A percentile compares a stretch with the other conserved stretches of the same genome.
Evolutionary conservation across 2,888 invertebrate species (phyloP).

Genomic region (Eucera pruinosa): DNA sequence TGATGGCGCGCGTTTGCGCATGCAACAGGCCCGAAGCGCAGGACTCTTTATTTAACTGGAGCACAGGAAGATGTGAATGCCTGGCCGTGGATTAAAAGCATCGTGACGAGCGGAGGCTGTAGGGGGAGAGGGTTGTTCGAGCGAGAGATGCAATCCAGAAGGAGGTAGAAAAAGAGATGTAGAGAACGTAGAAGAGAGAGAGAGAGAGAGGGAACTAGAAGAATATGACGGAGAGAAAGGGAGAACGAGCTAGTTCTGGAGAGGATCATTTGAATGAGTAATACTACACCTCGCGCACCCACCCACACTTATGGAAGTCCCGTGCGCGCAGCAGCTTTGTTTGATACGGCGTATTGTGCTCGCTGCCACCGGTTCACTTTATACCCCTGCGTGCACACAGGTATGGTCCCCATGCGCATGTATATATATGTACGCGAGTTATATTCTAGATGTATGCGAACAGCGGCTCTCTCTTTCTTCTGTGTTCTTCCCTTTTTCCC

Average conservation of each 20-base stretch:
- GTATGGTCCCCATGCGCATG: constrained; percentile 65
- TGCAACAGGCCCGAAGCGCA: constrained; percentile 71
- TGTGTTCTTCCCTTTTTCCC: constrained; percentile 26
- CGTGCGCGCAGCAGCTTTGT: constrained; percentile 82
- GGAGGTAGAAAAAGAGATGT: neutral
- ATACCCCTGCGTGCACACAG: constrained; percentile 73
- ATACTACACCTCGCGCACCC: constrained; percentile 84
- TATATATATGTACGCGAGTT: constrained; percentile 52
- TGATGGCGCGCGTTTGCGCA: constrained; percentile 50
- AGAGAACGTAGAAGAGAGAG: constrained; percentile 12
- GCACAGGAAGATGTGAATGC: constrained; percentile 81
- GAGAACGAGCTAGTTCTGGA: constrained; percentile 64
- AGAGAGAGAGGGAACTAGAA: constrained; percentile 35
- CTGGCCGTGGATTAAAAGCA: constrained; percentile 81
- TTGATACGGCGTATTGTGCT: constrained; percentile 83
- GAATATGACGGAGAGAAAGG: constrained; percentile 40
- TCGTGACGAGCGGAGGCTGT: constrained; percentile 61
- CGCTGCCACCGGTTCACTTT: constrained; percentile 82
- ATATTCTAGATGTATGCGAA: neutral
- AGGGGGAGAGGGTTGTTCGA: constrained; percentile 38
- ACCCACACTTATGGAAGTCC: constrained; percentile 81
- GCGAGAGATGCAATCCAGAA: neutral
- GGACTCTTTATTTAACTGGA: constrained; percentile 80
- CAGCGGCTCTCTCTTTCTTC: neutral
- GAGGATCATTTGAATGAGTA: constrained; percentile 84